Evolutionary conservation across 2,797 vertebrate genomes (phyloP).

Genomic region (Hydrolagus colliei): DNA sequence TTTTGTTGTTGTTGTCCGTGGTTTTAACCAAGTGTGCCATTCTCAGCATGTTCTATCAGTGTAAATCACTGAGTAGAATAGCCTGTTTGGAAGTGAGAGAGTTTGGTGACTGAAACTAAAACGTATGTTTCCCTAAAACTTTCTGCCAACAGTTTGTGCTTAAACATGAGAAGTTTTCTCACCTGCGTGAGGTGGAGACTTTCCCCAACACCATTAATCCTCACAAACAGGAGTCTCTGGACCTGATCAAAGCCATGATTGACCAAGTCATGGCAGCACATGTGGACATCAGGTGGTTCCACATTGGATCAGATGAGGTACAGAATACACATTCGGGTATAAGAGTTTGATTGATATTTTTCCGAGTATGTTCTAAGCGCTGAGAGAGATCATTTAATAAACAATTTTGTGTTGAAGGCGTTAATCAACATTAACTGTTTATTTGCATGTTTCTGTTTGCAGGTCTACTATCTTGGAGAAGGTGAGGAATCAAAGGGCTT

Average conservation of each 20-base stretch:
- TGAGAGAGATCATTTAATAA: not conserved
- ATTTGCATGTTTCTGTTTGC: not conserved
- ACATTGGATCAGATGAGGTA: constrained; percentile 67
- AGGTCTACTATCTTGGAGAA: constrained; percentile 88
- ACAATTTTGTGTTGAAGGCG: not conserved
- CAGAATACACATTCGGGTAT: not conserved
- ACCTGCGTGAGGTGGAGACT: constrained; percentile 68
- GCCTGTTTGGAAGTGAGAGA: not conserved
- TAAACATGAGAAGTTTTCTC: constrained; percentile 69
- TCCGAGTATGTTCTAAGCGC: not conserved
- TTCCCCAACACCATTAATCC: constrained; percentile 86
- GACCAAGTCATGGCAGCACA: constrained; percentile 80
- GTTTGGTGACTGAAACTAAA: not conserved
- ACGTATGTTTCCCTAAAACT: not conserved
- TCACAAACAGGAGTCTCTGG: constrained; percentile 62
- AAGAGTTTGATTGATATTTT: not conserved
- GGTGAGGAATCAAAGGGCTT: constrained; percentile 77
- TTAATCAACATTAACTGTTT: not conserved
- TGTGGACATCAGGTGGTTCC: constrained; percentile 52
- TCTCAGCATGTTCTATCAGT: too few species aligned
- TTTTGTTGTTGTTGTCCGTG: too few species aligned
- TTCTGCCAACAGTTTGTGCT: constrained; percentile 72
- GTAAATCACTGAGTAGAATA: not conserved
- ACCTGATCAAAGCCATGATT: constrained; percentile 73
- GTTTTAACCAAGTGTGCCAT: too few species aligned